Evolutionary conservation across 2,113 vertebrate genomes (phyloP).

Genomic region (Heloderma charlesbogerti): DNA sequence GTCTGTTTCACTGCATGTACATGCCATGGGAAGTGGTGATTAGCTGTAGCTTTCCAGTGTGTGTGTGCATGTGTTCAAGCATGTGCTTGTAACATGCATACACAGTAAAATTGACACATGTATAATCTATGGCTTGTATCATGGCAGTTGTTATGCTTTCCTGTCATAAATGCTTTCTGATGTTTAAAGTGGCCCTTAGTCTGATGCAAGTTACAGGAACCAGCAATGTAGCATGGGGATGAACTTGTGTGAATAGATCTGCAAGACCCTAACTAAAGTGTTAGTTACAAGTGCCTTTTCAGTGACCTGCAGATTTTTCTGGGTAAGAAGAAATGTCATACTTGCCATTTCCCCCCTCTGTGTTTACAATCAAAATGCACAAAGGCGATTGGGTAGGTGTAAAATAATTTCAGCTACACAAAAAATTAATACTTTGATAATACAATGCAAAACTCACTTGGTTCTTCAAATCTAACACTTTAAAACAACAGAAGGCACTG

Average conservation of each 20-base stretch:
- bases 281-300: conserved; percentile 60
- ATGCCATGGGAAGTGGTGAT: neutral
- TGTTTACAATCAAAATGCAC: neutral
- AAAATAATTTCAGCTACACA: neutral
- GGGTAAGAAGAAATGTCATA: neutral
- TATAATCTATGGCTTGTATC: neutral
- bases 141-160: neutral
- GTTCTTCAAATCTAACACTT: conserved; percentile 2
- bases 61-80: neutral
- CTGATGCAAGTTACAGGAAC: neutral
- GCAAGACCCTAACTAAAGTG: conserved; percentile 34
- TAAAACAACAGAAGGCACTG: conserved; percentile 34
- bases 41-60: neutral
- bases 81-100: neutral
- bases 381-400: neutral
- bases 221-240: neutral
- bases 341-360: neutral
- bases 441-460: neutral
- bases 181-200: conserved; percentile 3
- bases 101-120: neutral
- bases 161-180: neutral
- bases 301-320: neutral
- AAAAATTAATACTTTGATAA: neutral
- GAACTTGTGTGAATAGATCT: rapidly evolving
- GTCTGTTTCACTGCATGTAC: neutral